Conservation (phyloP, 2,888 invertebrate species). For the Cerastis leucographa region DNA sequence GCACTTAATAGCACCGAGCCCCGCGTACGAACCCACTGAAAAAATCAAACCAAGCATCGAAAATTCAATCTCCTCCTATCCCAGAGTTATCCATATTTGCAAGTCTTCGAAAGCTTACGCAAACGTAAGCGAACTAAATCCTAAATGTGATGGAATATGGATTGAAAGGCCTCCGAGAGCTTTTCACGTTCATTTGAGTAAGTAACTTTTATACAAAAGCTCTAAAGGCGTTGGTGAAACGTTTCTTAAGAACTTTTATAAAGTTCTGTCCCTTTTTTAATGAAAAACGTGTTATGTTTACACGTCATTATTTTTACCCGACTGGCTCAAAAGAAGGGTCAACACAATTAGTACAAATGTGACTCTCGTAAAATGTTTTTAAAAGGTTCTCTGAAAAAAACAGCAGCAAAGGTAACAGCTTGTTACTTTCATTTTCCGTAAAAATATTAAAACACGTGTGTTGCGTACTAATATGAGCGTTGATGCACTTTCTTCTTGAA, state of each 20-base stretch:
- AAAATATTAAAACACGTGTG: constrained; percentile 27
- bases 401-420: constrained; percentile 22
- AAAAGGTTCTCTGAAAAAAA: constrained; percentile 18
- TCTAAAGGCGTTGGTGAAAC: constrained; percentile 30
- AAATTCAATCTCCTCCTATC: constrained; percentile 28
- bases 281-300: constrained; percentile 23
- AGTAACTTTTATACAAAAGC: constrained; percentile 63
- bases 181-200: constrained; percentile 66
- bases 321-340: not conserved
- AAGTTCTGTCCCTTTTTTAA: constrained; percentile 2
- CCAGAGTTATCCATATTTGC: constrained; percentile 46
- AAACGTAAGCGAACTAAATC: constrained; percentile 53
- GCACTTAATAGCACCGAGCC: no score
- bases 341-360: not conserved
- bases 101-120: constrained; percentile 32
- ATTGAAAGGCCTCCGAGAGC: constrained; percentile 59
- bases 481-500: constrained; percentile 20
- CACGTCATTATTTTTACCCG: not conserved
- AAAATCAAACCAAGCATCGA: constrained; percentile 24
- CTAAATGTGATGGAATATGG: constrained; percentile 54
- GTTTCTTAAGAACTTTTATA: constrained; percentile 9
- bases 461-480: constrained; percentile 36
- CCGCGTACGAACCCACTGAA: not conserved
- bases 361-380: constrained; percentile 19
- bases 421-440: constrained; percentile 36